These are phyloP conservation scores for Acinonyx jubatus DNA, from an alignment of 2,113 vertebrate genomes.

Conservation along the genomic window DNA sequence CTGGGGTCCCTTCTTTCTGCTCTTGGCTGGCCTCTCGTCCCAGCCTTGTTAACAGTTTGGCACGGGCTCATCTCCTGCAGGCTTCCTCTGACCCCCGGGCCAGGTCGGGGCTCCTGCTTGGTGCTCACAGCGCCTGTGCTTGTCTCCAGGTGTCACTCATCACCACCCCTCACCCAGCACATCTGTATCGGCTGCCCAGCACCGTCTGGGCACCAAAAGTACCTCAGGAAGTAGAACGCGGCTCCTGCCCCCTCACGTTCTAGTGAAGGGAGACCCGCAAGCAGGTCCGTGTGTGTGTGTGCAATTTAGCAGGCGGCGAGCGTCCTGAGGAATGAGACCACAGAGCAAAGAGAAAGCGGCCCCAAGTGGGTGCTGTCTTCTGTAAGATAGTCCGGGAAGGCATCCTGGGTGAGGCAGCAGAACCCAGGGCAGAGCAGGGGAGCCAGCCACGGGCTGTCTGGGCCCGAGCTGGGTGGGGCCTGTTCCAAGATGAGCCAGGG, in stretches of 20 bases:
- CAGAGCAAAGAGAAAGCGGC: background rate
- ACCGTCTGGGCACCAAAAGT: background rate
- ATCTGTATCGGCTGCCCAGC: background rate
- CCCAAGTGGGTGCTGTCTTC: fast-evolving
- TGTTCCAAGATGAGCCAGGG: background rate
- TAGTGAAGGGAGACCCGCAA: background rate
- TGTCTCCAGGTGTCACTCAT: background rate
- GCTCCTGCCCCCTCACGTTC: background rate
- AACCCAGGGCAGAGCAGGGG: background rate
- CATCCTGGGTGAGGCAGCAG: background rate
- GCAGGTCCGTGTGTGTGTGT: fast-evolving
- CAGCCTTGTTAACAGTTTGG: too few relatives aligned
- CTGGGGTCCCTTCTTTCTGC: background rate
- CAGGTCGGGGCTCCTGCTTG: background rate
- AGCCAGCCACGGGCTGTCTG: fast-evolving
- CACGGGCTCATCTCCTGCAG: background rate
- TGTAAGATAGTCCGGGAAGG: fast-evolving
- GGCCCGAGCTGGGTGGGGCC: fast-evolving
- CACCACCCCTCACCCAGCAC: fast-evolving
- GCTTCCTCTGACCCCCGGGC: background rate
- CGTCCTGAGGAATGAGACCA: fast-evolving
- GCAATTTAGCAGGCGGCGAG: fast-evolving
- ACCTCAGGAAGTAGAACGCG: background rate
- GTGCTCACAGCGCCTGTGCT: background rate
- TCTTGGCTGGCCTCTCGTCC: too few relatives aligned